Percentiles rank a stretch among this genome's conserved stretches.
Evolutionary conservation across 2,888 invertebrate species (phyloP).

Genomic region (Meandrusa payeni): DNA sequence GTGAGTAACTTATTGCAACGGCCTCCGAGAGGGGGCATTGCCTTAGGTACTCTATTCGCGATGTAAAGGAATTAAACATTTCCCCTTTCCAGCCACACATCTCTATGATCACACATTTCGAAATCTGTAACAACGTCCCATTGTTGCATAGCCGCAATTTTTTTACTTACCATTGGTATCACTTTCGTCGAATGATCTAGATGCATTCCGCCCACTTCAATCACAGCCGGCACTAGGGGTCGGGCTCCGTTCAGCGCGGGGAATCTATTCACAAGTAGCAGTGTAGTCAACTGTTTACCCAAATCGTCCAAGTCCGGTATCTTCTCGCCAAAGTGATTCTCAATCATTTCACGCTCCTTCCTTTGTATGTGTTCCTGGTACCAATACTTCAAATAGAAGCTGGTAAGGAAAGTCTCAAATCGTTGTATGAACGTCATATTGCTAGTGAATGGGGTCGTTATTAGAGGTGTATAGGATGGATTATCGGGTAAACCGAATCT

Average conservation of each 20-base stretch:
- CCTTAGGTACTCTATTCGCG: too few relatives aligned
- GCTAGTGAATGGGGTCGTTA: slow-evolving; percentile 56
- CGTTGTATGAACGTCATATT: slow-evolving; percentile 62
- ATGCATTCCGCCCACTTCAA: slow-evolving; percentile 84
- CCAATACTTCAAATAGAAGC: slow-evolving; percentile 28
- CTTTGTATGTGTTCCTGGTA: slow-evolving; percentile 47
- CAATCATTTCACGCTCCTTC: slow-evolving; percentile 60
- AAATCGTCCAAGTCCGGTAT: slow-evolving; percentile 76
- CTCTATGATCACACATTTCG: too few relatives aligned
- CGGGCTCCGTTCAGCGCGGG: slow-evolving; percentile 80
- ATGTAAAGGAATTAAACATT: too few relatives aligned
- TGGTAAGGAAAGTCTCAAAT: slow-evolving; percentile 31
- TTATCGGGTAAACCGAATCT: slow-evolving; percentile 51
- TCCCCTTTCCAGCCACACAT: too few relatives aligned
- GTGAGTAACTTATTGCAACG: too few relatives aligned
- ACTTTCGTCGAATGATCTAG: slow-evolving; percentile 56
- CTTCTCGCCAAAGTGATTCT: slow-evolving; percentile 65
- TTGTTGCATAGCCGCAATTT: too few relatives aligned
- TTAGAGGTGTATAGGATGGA: slow-evolving; percentile 59
- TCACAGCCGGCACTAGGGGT: slow-evolving; percentile 77
- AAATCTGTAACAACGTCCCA: too few relatives aligned
- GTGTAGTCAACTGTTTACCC: slow-evolving; percentile 64
- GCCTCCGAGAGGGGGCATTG: too few relatives aligned
- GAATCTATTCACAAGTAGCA: slow-evolving; percentile 82
- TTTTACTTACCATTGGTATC: slow-evolving; percentile 66